Evolutionary conservation across 1,140 invertebrate genomes (phyloP).

Genomic region (Lethrus apterus): DNA sequence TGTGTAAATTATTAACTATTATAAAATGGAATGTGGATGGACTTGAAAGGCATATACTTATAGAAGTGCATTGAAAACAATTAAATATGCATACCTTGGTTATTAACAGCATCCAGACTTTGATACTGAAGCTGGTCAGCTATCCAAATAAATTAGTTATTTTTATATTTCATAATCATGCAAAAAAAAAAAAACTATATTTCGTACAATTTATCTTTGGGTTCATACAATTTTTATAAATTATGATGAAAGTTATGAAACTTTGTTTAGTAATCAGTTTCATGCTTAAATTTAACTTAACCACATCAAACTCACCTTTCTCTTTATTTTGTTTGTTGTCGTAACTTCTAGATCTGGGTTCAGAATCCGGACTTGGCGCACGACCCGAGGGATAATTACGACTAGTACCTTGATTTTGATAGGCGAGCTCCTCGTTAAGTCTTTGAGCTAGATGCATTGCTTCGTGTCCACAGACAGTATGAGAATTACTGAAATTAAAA

Average conservation of each 20-base stretch:
- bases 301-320: conserved; percentile 57
- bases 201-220: too few relatives aligned
- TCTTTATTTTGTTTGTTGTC: conserved; percentile 40
- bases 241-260: too few relatives aligned
- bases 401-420: conserved; percentile 47
- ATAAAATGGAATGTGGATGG: too few relatives aligned
- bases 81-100: conserved; percentile 54
- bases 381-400: conserved; percentile 40
- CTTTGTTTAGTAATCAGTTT: too few relatives aligned
- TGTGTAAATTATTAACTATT: too few relatives aligned
- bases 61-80: too few relatives aligned
- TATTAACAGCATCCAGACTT: conserved; percentile 56
- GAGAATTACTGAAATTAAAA: conserved; percentile 41
- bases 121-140: conserved; percentile 53
- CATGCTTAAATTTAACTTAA: too few relatives aligned
- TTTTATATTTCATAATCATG: conserved; percentile 13
- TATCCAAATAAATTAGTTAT: conserved; percentile 38
- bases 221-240: too few relatives aligned
- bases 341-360: conserved; percentile 56
- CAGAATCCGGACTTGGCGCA: conserved; percentile 44
- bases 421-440: conserved; percentile 60
- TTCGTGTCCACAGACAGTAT: conserved; percentile 70
- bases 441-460: conserved; percentile 66
- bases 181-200: too few relatives aligned
- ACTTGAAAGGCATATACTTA: too few relatives aligned